Evolutionary conservation across 2,888 invertebrate genomes (phyloP), one percentile per base, ranked within the genome.

Genomic region (Bombyx huttoni): DNA sequence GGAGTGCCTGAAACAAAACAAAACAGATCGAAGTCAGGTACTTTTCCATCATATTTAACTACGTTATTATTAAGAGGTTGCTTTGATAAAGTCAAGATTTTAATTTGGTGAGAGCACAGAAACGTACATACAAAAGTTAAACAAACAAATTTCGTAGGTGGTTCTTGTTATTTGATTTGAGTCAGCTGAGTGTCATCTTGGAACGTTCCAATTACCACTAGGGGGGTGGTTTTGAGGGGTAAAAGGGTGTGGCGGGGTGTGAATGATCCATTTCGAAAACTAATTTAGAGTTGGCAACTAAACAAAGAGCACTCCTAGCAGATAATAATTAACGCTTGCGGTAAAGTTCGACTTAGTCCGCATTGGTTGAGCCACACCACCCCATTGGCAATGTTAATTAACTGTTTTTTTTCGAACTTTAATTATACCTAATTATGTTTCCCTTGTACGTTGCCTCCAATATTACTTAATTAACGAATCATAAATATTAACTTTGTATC

Each of bases 261-360:
- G 87, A 87, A 87, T 87, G 88, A 88, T 88, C 88, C 86, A 88
- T 88, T 88, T 87, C 88, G 86, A 88, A 88, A 88, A 88, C 88
- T 88, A 88, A 88, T 88, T 88, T 88, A 86, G 88, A 88, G 88
- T 88, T 88, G 85, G 86, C 87, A 88, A 88, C 88, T 88, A 87
- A 88, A 88, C 88, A 88, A 88, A 85, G 88, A 87, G 86, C 85
- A 87, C 87, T 87, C 78, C 83, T 83, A 81, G 73, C 85, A 86
- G 87, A 88, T 88, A 87, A 88, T 88, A 88, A 88, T 88, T 88
- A 88, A 88, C 85, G 88, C 84, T 85, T 81, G 88, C 78, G 88
- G 87, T 87, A 78, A 80, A 83, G 81, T 83, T 83, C 81, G 79
- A 85, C 86, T 86, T 81, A 81, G 85, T 80, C 79, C 75, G 81